Base-by-base conservation (phyloP, 2,113 vertebrate species). In the Siniperca knerii region DNA sequence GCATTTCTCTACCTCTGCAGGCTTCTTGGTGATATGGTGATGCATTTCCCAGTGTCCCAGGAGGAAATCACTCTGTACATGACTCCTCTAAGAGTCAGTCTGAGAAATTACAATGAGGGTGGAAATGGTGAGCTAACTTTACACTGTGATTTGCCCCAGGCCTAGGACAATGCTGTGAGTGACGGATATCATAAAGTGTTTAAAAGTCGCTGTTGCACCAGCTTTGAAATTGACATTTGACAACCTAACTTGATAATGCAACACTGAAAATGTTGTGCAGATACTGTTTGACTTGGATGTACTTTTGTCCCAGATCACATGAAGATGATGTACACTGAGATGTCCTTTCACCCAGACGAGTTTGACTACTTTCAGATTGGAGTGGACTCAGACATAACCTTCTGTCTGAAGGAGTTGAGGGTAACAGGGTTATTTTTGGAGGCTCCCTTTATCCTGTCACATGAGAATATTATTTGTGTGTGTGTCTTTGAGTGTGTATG, bases 331-430 rank as follows among this genome's bases (percentile, higher is more conserved):
- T 84, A 93, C 81, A 98, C 97, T 4, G 96, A 98, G 93, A 95
- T 98, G 93, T 95, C 94, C 46, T 91, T 99, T 81, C 95, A 93
- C 77, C 95, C 97, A 7, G 96, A 97, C 8, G 98, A 99, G 92
- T 99, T 99, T 94, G 97, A 98, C 89, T 95, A 96, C 93, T 97
- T 97, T 91, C 97, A 98, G 93, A 92, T 97, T 10, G 96, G 96
- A 90, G 84, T 96, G 40, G 94, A 98, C 85, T 97, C 96, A 16
- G 96, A 98, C 90, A 94, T 99, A 94, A 99, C 97, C 0, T 98
- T 99, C 95, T 99, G 97, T 93, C 96, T 98, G 78, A 99, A 98
- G 93, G 98, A 99, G 94, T 1, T 99, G 74, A 97, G 97, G 97
- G 98, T 99, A 96, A 96, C 87, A 1, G 58, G 57, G 21, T 84